phyloP scores from a whole-genome alignment of 2,113 vertebrate genomes.

The Clarias magur region DNA sequence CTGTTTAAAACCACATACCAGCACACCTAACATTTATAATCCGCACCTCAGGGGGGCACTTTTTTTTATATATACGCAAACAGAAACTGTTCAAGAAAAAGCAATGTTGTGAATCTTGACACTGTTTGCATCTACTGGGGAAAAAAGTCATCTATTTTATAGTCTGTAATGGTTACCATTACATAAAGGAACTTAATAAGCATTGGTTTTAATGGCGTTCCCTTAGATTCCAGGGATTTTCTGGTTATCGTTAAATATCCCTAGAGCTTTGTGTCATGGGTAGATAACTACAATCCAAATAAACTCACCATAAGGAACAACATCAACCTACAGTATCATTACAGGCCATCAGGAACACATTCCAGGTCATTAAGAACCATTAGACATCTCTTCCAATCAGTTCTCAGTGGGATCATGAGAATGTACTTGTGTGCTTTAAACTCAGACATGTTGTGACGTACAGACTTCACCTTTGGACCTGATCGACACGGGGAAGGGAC shows the following conservation, averaged over 20 bases:
- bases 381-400: not conserved
- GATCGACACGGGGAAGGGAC: conserved; percentile 76
- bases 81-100: not conserved
- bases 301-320: not conserved
- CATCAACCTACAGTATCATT: not conserved
- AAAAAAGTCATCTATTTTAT: not conserved
- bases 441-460: not conserved
- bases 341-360: not conserved
- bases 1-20: not conserved
- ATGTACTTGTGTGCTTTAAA: not conserved
- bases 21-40: not conserved
- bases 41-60: not conserved
- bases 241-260: not conserved
- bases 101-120: not conserved
- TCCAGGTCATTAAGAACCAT: not conserved
- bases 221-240: not conserved
- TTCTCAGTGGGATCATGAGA: not conserved
- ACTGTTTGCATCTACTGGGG: not conserved
- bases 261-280: not conserved
- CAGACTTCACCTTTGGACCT: conserved; percentile 68
- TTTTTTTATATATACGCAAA: not conserved
- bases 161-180: not conserved
- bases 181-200: not conserved
- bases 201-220: not conserved
- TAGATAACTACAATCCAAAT: not conserved